Conservation (phyloP, 2,797 vertebrate genomes). For the Sardinella longiceps region DNA sequence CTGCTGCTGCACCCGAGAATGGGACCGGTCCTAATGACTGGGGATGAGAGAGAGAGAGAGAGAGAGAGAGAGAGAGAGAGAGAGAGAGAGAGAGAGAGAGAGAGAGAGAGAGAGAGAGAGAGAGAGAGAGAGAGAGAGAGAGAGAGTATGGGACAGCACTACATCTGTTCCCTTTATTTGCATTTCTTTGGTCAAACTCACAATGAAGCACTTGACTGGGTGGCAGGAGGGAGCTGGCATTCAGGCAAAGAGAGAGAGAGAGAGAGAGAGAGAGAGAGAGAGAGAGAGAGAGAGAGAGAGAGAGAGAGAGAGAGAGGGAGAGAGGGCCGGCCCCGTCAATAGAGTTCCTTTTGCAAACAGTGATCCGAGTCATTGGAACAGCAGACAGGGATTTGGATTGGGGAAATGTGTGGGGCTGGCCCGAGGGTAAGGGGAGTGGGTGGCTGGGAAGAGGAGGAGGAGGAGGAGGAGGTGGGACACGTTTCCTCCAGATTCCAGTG, state of each 20-base stretch:
- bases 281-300: background rate
- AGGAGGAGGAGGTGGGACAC: background rate
- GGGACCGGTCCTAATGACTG: conserved; percentile 60
- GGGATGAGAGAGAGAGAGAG: conserved; percentile 59
- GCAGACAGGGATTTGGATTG: background rate
- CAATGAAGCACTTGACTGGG: conserved; percentile 76
- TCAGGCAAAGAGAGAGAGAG: conserved; percentile 67
- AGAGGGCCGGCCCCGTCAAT: background rate
- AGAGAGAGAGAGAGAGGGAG: background rate
- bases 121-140: background rate
- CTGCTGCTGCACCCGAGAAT: background rate
- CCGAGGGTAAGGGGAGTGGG: too few species aligned
- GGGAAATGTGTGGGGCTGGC: background rate
- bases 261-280: background rate
- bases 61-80: too few species aligned
- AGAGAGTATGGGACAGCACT: conserved; percentile 30
- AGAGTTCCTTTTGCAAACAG: conserved; percentile 12
- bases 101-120: background rate
- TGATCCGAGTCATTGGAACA: background rate
- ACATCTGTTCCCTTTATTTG: conserved; percentile 77
- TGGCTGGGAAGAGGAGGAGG: background rate
- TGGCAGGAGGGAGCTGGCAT: conserved; percentile 71
- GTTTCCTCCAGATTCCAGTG: background rate
- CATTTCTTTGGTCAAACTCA: conserved; percentile 75
- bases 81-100: background rate